phyloP scores from a whole-genome alignment of 1,140 invertebrate species.

The Metopolophium dirhodum region DNA sequence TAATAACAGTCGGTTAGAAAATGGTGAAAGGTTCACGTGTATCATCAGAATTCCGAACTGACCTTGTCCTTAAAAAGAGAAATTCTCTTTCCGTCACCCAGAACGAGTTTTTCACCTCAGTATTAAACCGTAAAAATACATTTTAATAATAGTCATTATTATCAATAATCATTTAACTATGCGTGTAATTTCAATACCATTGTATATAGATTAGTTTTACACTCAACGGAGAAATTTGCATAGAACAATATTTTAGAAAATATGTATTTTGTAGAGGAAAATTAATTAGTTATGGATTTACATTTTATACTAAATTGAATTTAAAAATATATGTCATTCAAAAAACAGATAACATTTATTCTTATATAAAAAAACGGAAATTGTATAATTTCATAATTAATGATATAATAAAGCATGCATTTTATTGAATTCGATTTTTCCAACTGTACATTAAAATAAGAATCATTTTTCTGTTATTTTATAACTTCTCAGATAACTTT shows the following conservation, averaged over 20 bases:
- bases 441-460: background rate
- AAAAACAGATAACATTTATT: background rate
- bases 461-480: background rate
- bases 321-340: background rate
- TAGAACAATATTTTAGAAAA: background rate
- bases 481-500: background rate
- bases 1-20: constrained; percentile 28
- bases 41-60: constrained; percentile 26
- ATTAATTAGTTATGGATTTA: background rate
- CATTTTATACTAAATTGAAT: background rate
- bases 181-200: constrained; percentile 10
- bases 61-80: constrained; percentile 56
- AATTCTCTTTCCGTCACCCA: constrained; percentile 47
- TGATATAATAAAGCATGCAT: background rate
- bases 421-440: background rate
- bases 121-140: constrained; percentile 39
- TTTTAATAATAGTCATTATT: constrained; percentile 35
- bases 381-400: constrained; percentile 2
- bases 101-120: constrained; percentile 39
- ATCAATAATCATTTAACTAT: constrained; percentile 14
- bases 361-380: background rate
- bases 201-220: background rate
- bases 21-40: constrained; percentile 53
- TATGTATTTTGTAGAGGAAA: background rate
- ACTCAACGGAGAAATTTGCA: background rate